Evolutionary conservation across 2,113 vertebrate genomes (phyloP), one percentile per base, ranked within the genome.

Genomic region (Lanius ludovicianus): DNA sequence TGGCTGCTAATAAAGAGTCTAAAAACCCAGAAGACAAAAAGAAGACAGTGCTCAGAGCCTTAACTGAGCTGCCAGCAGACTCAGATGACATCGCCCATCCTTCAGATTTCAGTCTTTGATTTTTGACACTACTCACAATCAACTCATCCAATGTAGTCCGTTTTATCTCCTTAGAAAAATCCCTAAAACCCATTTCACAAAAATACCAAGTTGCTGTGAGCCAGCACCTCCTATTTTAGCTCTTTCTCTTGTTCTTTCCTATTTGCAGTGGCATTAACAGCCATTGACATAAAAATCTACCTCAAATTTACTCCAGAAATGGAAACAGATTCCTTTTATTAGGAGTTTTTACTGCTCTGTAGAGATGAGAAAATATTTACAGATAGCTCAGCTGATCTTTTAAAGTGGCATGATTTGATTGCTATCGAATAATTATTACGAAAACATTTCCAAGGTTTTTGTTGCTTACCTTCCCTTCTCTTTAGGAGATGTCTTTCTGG

Each of bases 301-400:
- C 53, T 87, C 83, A 56, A 39, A 56, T 80, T 87, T 80, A 74
- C 65, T 16, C 68, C 67, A 83, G 57, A 77, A 92, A 89, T 49
- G 11, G 79, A 88, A 71, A 81, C 80, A 94, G 77, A 95, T 85
- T 78, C 50, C 25, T 70, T 89, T 93, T 77, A 90, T 95, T 87
- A 89, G 41, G 49, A 90, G 44, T 79, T 85, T 49, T 62, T 50
- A 57, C 80, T 11, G 5, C 77, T 90, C 80, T 57, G 71, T 59
- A 87, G 91, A 94, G 74, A 96, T 70, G 77, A 93, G 87, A 93
- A 97, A 96, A 97, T 87, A 95, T 95, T 96, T 96, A 92, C 44
- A 87, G 82, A 87, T 59, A 86, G 80, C 65, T 93, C 93, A 96
- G 82, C 79, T 96, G 87, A 96, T 93, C 90, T 93, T 86, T 91